A percentile compares a stretch with the other conserved stretches of the same genome.
These are phyloP conservation scores for Thymelicus acteon DNA, from an alignment of 2,888 invertebrate genomes.

Conservation along the genomic window DNA sequence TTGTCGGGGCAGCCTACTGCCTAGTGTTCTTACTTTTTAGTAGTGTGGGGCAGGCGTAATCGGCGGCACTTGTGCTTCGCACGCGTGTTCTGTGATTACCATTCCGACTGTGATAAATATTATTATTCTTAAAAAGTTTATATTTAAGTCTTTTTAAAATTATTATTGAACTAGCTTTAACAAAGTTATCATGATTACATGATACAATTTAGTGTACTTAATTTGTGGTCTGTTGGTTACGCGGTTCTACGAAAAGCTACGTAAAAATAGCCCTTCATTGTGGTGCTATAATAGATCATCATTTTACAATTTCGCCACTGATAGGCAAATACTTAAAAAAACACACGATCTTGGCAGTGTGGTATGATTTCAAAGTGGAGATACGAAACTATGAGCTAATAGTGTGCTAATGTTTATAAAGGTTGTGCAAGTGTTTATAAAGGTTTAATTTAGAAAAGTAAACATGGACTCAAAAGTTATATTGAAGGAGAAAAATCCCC, in stretches of 20 bases:
- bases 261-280: not conserved
- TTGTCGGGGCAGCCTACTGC: not conserved
- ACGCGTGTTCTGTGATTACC: constrained; percentile 17
- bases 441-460: constrained; percentile 13
- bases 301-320: constrained; percentile 2
- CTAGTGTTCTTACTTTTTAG: no score
- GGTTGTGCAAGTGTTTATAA: not conserved
- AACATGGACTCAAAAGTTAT: constrained; percentile 87
- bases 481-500: constrained; percentile 86
- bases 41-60: no score
- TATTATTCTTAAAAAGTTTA: constrained; percentile 8
- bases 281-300: not conserved
- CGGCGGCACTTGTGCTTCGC: no score
- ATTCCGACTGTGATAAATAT: constrained; percentile 29
- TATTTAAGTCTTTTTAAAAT: not conserved
- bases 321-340: constrained; percentile 26
- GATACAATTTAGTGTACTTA: constrained; percentile 1
- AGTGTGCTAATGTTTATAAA: not conserved
- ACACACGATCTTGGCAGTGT: constrained; percentile 13
- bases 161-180: not conserved
- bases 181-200: not conserved
- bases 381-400: not conserved
- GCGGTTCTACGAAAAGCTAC: constrained; percentile 31
- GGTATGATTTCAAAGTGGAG: not conserved
- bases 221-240: constrained; percentile 11